Evolutionary conservation across 2,888 invertebrate genomes (phyloP), one percentile per base, ranked within the genome.

Genomic region (Opisthograptis luteolata): DNA sequence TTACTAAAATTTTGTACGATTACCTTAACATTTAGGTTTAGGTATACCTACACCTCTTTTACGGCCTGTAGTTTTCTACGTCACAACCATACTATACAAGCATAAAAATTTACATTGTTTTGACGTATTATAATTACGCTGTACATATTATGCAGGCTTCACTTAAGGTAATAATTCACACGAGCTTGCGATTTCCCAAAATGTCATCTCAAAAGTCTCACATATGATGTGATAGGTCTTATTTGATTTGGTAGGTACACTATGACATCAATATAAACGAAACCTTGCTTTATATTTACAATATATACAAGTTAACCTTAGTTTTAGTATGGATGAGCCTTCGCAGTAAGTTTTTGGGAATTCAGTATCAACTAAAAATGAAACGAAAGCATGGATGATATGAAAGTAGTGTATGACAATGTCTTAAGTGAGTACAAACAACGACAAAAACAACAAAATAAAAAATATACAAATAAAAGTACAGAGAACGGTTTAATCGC

Each of bases 221-320:
- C 10, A 31, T 9, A 13, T 13, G n/a, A n/a, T n/a, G n/a, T n/a
- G n/a, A n/a, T n/a, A n/a, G n/a, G n/a, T 22, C 13, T 35, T 13
- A 13, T 5, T 35, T 22, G 22, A 22, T 22, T 4, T 9, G 8
- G 2, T 14, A 13, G 5, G 7, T 12, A 35, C 22, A 22, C 13
- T 7, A n/a, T 35, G 22, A 22, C 37, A 37, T 28, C 35, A 46
- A 42, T 24, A 34, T 46, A 32, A 52, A 40, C 44, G n/a, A 35
- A 19, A 25, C 20, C 20, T 39, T 14, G 37, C 25, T 17, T 27
- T 7, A 6, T 20, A 17, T 25, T 19, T n/a, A 44, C 36, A 47
- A 47, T 51, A n/a, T n/a, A n/a, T n/a, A 47, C 25, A 9, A 25
- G 3, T 1, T 22, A 22, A 25, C 25, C 25, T 1, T 3, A 10